Conservation (phyloP, 2,888 invertebrate genomes). For the Keiferia lycopersicella region DNA sequence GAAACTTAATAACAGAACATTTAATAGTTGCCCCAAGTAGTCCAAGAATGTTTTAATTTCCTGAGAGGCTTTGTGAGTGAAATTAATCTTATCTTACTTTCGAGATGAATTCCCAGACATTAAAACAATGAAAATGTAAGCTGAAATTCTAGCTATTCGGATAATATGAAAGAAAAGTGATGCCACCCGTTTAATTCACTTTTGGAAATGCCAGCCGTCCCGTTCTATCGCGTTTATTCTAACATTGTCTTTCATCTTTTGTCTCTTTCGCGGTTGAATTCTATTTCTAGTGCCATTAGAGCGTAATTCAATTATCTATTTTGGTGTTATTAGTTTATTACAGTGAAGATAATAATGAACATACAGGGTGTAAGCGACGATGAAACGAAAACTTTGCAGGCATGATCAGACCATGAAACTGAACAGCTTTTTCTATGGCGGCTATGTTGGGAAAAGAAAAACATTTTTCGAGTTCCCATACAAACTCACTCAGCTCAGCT, state of each 20-base stretch:
- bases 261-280: background rate
- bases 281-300: background rate
- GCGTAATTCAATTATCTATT: slow-evolving; percentile 15
- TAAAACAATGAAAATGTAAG: slow-evolving; percentile 7
- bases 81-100: background rate
- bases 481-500: too few species aligned
- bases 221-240: background rate
- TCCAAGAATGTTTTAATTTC: slow-evolving; percentile 3
- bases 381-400: too few species aligned
- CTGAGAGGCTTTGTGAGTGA: background rate
- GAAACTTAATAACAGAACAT: background rate
- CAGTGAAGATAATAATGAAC: background rate
- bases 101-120: background rate
- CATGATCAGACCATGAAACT: too few species aligned
- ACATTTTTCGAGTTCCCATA: too few species aligned
- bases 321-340: background rate
- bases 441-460: too few species aligned
- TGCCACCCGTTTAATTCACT: background rate
- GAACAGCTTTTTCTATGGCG: too few species aligned
- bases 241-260: background rate
- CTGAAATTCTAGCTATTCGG: slow-evolving; percentile 2
- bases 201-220: background rate
- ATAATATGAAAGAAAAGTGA: slow-evolving; percentile 5
- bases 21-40: background rate
- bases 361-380: too few species aligned